Base-by-base conservation (phyloP, 2,888 invertebrate species). In the Leptinotarsa juncta region DNA sequence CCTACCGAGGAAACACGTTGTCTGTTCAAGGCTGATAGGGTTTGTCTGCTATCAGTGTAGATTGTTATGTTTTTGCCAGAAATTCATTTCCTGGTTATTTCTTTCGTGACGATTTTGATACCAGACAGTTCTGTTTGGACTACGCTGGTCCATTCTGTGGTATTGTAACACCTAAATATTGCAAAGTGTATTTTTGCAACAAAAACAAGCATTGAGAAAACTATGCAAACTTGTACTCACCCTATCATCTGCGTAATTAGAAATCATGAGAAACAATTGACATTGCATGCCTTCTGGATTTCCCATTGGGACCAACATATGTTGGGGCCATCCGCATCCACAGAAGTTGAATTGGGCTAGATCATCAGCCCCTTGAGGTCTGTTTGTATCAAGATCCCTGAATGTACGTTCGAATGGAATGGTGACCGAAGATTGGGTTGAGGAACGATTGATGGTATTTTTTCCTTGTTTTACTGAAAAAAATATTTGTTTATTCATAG, bases 291-390 rank as follows among this genome's bases (percentile, higher is more conserved):
- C 95, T 74, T 90, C 89, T 0, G 89, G 83, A 4, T 86, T 92
- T 4, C 96, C 96, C 87, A 92, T 94, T 0, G 95, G 94, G 53
- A 95, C 80, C 7, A 95, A 90, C 91, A 96, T 91, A 87, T 96
- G 95, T 77, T 95, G 93, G 0, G 96, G 96, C 95, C 96, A 96
- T 70, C 96, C 95, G 83, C 96, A 96, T 76, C 96, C 96, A 88
- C 96, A 96, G 90, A 94, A 95, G 88, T 94, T 93, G 88, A 94
- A 94, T 80, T 90, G 89, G 15, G 87, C 88, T 72, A 89, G 80
- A 0, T 90, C 87, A 3, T 89, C 87, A 62, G 90, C 90, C 0
- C 89, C 90, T n/a, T 89, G 87, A 0, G 94, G 93, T 0, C 94
- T 90, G 74, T 87, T 89, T 12, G 85, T 82, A 80, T 94, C 93